Percentiles rank a stretch among this genome's conserved stretches.
Evolutionary conservation across 2,888 invertebrate species (phyloP).

Genomic region (Lycaena phlaeas): DNA sequence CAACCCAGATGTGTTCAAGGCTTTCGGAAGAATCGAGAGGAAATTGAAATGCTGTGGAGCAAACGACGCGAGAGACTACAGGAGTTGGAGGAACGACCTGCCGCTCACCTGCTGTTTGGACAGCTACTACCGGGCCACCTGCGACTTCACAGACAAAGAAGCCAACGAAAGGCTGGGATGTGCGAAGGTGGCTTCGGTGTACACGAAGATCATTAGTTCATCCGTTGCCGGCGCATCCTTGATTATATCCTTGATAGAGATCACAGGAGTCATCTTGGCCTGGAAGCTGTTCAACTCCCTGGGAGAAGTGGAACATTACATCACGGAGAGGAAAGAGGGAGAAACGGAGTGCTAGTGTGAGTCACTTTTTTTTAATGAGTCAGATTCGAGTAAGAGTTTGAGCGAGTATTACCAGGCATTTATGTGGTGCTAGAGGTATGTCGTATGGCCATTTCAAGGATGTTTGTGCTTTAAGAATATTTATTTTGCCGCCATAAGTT

Average conservation of each 20-base stretch:
- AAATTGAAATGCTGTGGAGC: slow-evolving; percentile 61
- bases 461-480: background rate
- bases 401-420: slow-evolving; percentile 9
- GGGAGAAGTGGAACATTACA: slow-evolving; percentile 62
- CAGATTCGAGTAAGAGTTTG: slow-evolving; percentile 6
- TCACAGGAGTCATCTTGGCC: slow-evolving; percentile 47
- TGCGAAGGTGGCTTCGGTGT: slow-evolving; percentile 65
- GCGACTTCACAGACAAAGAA: slow-evolving; percentile 64
- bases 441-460: background rate
- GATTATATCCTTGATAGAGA: slow-evolving; percentile 49
- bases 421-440: slow-evolving; percentile 4
- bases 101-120: slow-evolving; percentile 59
- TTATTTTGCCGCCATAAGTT: slow-evolving; percentile 7
- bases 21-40: slow-evolving; percentile 56
- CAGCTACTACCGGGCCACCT: slow-evolving; percentile 55
- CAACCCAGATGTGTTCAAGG: slow-evolving; percentile 54
- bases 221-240: slow-evolving; percentile 57
- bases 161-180: slow-evolving; percentile 63
- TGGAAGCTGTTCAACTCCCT: slow-evolving; percentile 57
- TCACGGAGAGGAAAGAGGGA: slow-evolving; percentile 59
- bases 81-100: slow-evolving; percentile 59
- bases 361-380: slow-evolving; percentile 16
- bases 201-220: slow-evolving; percentile 62
- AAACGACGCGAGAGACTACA: slow-evolving; percentile 61
- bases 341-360: slow-evolving; percentile 50